Percentiles rank a stretch among this genome's conserved stretches.
Conservation (phyloP, 1,140 invertebrate species). For the Bombus breviceps region DNA sequence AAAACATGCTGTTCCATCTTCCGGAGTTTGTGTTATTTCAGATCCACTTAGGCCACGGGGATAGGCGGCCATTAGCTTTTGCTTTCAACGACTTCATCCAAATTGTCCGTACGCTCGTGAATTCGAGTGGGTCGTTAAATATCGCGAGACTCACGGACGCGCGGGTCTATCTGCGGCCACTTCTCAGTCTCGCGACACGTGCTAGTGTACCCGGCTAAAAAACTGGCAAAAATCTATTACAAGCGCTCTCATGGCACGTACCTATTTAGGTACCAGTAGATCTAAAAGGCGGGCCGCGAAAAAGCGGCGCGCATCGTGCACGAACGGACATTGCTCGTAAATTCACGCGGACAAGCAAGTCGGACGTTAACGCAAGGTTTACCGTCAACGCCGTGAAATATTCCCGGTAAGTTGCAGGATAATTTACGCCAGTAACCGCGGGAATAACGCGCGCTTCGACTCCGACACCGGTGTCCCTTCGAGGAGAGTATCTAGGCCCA, state of each 20-base stretch:
- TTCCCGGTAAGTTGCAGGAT: slow-evolving; percentile 67
- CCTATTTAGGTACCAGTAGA: slow-evolving; percentile 64
- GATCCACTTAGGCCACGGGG: slow-evolving; percentile 17
- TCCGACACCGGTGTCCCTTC: slow-evolving; percentile 43
- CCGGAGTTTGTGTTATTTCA: slow-evolving; percentile 38
- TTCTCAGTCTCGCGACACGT: slow-evolving; percentile 14
- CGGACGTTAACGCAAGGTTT: slow-evolving; percentile 72
- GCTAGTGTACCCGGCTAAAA: neutral
- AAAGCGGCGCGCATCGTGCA: slow-evolving; percentile 62
- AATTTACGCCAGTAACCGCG: slow-evolving; percentile 66
- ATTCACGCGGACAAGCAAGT: slow-evolving; percentile 67
- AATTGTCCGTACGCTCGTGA: slow-evolving; percentile 33
- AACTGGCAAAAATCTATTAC: slow-evolving; percentile 45
- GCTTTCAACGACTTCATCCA: slow-evolving; percentile 50
- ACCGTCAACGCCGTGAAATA: slow-evolving; percentile 71
- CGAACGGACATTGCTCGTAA: slow-evolving; percentile 63
- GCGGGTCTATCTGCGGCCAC: neutral
- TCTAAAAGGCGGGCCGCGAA: slow-evolving; percentile 62
- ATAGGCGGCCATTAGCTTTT: slow-evolving; percentile 24
- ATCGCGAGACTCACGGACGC: slow-evolving; percentile 1
- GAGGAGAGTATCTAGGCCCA: slow-evolving; percentile 29
- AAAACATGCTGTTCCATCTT: slow-evolving; percentile 17
- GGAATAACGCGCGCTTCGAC: slow-evolving; percentile 63
- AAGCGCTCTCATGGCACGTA: slow-evolving; percentile 48
- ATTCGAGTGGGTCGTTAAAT: slow-evolving; percentile 47